Percentiles rank a stretch among this genome's conserved stretches.
phyloP scores from a whole-genome alignment of 2,888 invertebrate species.

The Capitulum mitella region DNA sequence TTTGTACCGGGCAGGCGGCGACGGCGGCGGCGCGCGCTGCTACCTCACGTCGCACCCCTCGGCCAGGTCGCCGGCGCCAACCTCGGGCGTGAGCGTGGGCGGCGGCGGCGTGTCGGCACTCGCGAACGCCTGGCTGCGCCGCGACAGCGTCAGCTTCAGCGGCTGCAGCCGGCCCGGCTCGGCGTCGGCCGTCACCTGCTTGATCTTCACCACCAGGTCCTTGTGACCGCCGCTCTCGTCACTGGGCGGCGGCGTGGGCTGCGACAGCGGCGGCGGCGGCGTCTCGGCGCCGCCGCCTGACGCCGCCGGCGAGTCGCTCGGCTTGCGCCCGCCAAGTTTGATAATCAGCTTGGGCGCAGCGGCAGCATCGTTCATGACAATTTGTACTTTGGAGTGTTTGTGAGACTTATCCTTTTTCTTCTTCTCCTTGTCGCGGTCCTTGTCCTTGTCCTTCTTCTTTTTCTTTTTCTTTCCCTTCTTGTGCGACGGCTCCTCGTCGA shows the following conservation, averaged over 20 bases:
- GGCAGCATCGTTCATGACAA: slow-evolving; percentile 27
- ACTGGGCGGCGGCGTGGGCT: neutral
- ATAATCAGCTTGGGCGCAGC: slow-evolving; percentile 65
- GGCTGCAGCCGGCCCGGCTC: slow-evolving; percentile 22
- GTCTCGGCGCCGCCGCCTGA: slow-evolving; percentile 24
- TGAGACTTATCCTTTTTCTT: slow-evolving; percentile 49
- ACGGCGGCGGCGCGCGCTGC: neutral
- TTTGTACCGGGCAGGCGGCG: slow-evolving; percentile 14
- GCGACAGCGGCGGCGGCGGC: slow-evolving; percentile 27
- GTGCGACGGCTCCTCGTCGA: slow-evolving; percentile 47
- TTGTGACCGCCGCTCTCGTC: slow-evolving; percentile 23
- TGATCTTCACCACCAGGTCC: slow-evolving; percentile 20
- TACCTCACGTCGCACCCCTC: slow-evolving; percentile 11
- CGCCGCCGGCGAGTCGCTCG: slow-evolving; percentile 2
- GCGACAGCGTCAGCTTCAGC: slow-evolving; percentile 18
- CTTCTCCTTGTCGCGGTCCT: slow-evolving; percentile 51
- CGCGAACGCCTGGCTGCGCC: neutral
- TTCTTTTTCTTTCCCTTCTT: slow-evolving; percentile 46
- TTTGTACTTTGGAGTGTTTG: slow-evolving; percentile 39
- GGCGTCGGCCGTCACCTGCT: slow-evolving; percentile 1
- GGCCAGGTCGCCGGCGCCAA: neutral
- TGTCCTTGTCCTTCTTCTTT: slow-evolving; percentile 52
- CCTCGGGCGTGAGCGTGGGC: slow-evolving; percentile 24
- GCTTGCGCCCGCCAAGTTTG: slow-evolving; percentile 54
- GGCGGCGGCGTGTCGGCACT: slow-evolving; percentile 16